Conservation (phyloP, 2,888 invertebrate species). For the Hemithea aestivaria region DNA sequence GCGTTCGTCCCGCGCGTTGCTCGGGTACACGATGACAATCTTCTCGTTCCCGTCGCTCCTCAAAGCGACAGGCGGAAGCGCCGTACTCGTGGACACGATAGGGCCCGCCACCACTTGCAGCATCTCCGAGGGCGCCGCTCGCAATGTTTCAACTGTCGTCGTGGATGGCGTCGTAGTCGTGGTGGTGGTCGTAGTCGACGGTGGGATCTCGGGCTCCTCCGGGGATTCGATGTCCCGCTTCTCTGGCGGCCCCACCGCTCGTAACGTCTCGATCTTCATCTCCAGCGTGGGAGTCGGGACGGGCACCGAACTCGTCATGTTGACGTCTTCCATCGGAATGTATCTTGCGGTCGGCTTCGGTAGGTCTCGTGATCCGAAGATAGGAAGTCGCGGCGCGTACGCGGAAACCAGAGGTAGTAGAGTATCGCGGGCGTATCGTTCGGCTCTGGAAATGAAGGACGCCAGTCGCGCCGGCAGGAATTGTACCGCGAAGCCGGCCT, state of each 20-base stretch:
- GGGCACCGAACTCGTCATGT: conserved; percentile 55
- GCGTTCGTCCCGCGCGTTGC: conserved; percentile 68
- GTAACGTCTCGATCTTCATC: conserved; percentile 70
- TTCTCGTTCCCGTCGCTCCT: conserved; percentile 62
- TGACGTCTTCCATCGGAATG: conserved; percentile 78
- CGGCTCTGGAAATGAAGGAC: conserved; percentile 88
- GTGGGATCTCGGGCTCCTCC: conserved; percentile 61
- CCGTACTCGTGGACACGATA: conserved; percentile 57
- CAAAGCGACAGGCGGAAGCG: conserved; percentile 65
- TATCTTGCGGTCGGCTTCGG: conserved; percentile 79
- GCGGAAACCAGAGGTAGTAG: conserved; percentile 87
- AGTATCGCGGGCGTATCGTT: conserved; percentile 88
- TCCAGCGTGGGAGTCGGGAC: conserved; percentile 71
- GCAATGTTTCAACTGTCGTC: conserved; percentile 48
- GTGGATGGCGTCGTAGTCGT: conserved; percentile 41
- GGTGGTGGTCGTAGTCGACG: conserved; percentile 43
- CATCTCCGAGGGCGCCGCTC: conserved; percentile 60
- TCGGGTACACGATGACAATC: conserved; percentile 74
- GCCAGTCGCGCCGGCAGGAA: conserved; percentile 88
- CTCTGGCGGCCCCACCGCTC: conserved; percentile 66
- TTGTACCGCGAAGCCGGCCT: conserved; percentile 83
- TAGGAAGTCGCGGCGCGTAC: conserved; percentile 86
- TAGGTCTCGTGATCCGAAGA: conserved; percentile 71
- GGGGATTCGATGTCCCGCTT: conserved; percentile 61
- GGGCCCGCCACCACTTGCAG: conserved; percentile 60